Evolutionary conservation across 2,797 vertebrate genomes (phyloP), one percentile per base, ranked within the genome.

Genomic region (Dallia pectoralis): DNA sequence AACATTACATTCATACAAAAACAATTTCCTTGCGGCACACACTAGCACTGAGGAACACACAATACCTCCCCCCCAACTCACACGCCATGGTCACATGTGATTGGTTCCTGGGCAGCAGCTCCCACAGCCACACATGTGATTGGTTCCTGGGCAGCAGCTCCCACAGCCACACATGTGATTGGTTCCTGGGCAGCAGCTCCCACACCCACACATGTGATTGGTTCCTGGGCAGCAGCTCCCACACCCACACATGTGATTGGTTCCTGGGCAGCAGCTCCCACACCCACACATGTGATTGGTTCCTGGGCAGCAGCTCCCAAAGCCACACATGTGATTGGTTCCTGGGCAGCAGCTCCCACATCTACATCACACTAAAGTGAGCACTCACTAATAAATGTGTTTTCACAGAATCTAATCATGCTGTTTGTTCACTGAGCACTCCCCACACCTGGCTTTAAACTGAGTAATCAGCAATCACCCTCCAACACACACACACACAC

Each of bases 391-490:
- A 78, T 71, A 76, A 78, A 72, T 66, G 25, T 73, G 78, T 82
- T 78, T 79, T 74, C 67, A 49, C 61, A 71, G 47, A 76, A 83
- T 83, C 40, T 73, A 79, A 78, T 84, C 69, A 73, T n/a, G 56
- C 73, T 76, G 77, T 76, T 75, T 56, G 73, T 82, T 71, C 75
- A 69, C 51, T 15, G 72, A 79, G 32, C 51, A 5, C 49, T 77
- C 51, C 30, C 65, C 29, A 82, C 53, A 74, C 71, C 56, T 79
- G 76, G 71, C 69, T 75, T 70, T 71, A 80, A 79, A 76, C 53
- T 76, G 74, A 66, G 67, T 80, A 73, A 71, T 80, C 81, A 77
- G 33, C 30, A 67, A 47, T 69, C 74, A 76, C 77, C 77, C 75
- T 68, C 81, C 59, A 51, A 48, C 27, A 48, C 27, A 51, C 61